These are phyloP conservation scores for Hyla sarda DNA, from an alignment of 2,113 vertebrate species.

Conservation along the genomic window DNA sequence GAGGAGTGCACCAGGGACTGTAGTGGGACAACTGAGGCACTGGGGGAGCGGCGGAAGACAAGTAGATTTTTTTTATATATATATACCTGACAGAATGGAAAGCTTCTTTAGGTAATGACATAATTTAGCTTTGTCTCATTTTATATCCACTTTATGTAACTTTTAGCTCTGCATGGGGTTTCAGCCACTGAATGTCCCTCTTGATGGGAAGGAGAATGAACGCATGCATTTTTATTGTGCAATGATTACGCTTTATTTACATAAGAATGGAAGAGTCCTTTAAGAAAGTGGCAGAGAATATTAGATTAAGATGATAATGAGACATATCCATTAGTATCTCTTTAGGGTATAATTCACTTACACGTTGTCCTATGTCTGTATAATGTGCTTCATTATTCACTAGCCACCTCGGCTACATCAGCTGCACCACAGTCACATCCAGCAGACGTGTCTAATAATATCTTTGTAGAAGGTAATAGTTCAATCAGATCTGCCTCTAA, in stretches of 20 bases:
- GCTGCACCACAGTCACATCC: neutral
- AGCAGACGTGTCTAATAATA: neutral
- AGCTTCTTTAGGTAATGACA: too few species aligned
- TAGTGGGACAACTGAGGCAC: too few species aligned
- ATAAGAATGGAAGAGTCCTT: neutral
- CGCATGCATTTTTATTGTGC: neutral
- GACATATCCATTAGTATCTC: constrained; percentile 33
- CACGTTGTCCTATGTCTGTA: neutral
- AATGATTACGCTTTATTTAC: neutral
- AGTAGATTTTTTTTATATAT: too few species aligned
- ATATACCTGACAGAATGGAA: too few species aligned
- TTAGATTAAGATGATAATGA: constrained; percentile 39
- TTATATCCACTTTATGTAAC: too few species aligned
- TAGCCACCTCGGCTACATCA: neutral
- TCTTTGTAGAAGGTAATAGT: neutral
- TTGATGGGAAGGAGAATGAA: too few species aligned
- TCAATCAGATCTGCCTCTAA: constrained; percentile 38
- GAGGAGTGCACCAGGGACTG: too few species aligned
- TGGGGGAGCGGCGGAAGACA: too few species aligned
- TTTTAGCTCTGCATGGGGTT: too few species aligned
- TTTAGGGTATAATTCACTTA: constrained; percentile 17
- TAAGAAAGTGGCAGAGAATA: neutral
- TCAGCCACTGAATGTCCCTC: too few species aligned
- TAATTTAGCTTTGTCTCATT: too few species aligned
- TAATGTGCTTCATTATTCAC: neutral